Evolutionary conservation across 2,888 invertebrate species (phyloP).

Genomic region (Crematogaster levior): DNA sequence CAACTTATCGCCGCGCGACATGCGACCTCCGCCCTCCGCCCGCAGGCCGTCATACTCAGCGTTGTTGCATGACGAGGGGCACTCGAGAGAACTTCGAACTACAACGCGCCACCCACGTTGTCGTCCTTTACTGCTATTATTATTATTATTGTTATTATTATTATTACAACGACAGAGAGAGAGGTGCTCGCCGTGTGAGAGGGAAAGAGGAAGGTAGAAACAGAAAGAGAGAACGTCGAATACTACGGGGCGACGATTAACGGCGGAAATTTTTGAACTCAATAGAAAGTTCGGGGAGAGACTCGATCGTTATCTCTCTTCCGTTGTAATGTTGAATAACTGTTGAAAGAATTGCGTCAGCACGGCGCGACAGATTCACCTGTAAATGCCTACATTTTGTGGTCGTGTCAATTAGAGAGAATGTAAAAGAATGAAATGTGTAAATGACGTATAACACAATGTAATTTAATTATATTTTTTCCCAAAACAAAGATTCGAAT

Average conservation of each 20-base stretch:
- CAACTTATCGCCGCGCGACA: slow-evolving; percentile 54
- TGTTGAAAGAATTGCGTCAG: not conserved
- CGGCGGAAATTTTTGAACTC: slow-evolving; percentile 40
- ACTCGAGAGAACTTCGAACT: slow-evolving; percentile 50
- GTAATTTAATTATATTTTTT: not conserved
- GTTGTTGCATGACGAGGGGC: slow-evolving; percentile 55
- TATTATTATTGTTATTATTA: slow-evolving; percentile 27
- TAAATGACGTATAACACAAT: not conserved
- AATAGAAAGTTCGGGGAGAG: slow-evolving; percentile 15
- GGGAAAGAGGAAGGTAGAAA: not conserved
- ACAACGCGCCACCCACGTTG: slow-evolving; percentile 26
- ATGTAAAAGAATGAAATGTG: not conserved
- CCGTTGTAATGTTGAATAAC: not conserved
- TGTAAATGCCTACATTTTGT: not conserved
- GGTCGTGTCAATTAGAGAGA: not conserved
- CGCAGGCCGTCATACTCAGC: slow-evolving; percentile 51
- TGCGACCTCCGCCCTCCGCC: slow-evolving; percentile 47
- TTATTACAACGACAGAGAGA: not conserved
- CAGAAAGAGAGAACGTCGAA: not conserved
- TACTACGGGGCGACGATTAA: slow-evolving; percentile 32
- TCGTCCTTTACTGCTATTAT: slow-evolving; percentile 34
- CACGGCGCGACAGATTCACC: not conserved
- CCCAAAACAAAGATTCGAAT: not conserved
- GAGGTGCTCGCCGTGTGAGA: not conserved
- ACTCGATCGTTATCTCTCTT: slow-evolving; percentile 2